phyloP scores from a whole-genome alignment of 23 tunicate genomes.

The Clavelina lepadiformis region DNA sequence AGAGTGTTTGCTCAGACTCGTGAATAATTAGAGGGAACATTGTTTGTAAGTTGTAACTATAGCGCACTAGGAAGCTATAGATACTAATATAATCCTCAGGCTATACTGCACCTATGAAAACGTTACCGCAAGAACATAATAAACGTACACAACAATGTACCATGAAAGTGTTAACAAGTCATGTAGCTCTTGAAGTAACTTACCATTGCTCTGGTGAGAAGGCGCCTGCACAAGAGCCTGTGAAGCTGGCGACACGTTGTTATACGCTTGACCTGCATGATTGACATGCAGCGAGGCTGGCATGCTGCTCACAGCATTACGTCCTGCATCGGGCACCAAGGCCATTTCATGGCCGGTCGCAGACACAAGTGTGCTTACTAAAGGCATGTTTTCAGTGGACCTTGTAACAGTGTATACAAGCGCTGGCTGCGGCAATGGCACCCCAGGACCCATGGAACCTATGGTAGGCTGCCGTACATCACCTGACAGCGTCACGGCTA shows the following conservation, averaged over 20 bases:
- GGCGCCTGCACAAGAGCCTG: slow-evolving; percentile 41
- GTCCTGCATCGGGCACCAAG: slow-evolving; percentile 30
- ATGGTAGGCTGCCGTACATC: slow-evolving; percentile 21
- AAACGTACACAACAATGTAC: too few relatives aligned
- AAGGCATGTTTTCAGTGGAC: slow-evolving; percentile 53
- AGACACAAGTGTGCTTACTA: slow-evolving; percentile 34
- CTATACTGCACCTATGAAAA: too few relatives aligned
- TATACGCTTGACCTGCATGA: slow-evolving; percentile 18
- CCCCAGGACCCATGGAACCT: slow-evolving; percentile 51
- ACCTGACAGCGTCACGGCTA: slow-evolving; percentile 29
- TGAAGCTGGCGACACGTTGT: slow-evolving; percentile 38
- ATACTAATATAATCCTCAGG: too few relatives aligned
- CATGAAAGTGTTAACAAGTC: background rate
- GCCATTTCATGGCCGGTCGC: slow-evolving; percentile 60
- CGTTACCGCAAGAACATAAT: too few relatives aligned
- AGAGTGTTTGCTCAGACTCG: too few relatives aligned
- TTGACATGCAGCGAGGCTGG: slow-evolving; percentile 21
- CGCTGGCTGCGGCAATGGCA: slow-evolving; percentile 45
- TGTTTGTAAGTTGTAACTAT: too few relatives aligned
- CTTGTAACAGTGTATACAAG: slow-evolving; percentile 55
- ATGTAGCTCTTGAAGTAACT: background rate
- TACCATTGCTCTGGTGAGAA: slow-evolving; percentile 39
- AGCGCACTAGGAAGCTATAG: too few relatives aligned
- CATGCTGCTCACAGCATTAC: slow-evolving; percentile 37
- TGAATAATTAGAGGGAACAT: too few relatives aligned